Evolutionary conservation across 23 tunicate genomes (phyloP), one percentile per base, ranked within the genome.

Genomic region (Phallusia fumigata): DNA sequence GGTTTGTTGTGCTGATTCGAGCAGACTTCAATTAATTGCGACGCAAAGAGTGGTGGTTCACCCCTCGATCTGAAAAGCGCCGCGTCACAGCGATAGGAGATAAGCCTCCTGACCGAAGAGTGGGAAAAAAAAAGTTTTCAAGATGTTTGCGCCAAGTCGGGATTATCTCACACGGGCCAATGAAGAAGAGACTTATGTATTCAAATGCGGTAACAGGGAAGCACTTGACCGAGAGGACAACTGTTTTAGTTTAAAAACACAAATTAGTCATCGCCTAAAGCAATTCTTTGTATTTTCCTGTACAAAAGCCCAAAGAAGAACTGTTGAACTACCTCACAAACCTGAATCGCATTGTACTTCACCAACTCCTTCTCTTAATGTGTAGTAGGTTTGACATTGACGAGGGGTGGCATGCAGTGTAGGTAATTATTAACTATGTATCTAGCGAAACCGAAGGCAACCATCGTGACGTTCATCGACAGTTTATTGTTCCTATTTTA

Each of bases 11-110:
- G 28, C 28, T 13, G 28, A 58, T 58, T 24, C 47, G 47, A 58
- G 69, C 69, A 22, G 69, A 24, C 69, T 58, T 58, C 69, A 58
- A 58, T 58, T 58, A 58, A 58, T 58, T 58, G 26, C 69, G 69
- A 58, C 69, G 26, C 69, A 16, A 22, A 13, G 11, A 5, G 28
- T 16, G 26, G 26, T 22, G 69, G 2, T 58, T 58, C 69, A 24
- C 28, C 69, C 26, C 69, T 40, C 58, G n/a, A 18, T 13, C 58
- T 18, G 18, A 51, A 51, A 18, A 15, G 58, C 58, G 58, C 58
- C 58, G 15, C 18, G 18, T 18, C 18, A 13, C 18, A 13, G 58
- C 18, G 58, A 51, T 51, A 51, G 58, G 15, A 51, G 69, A 58
- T 21, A 1, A 58, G 28, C 3, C n/a, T 21, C 69, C 69, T 21